phyloP scores from a whole-genome alignment of 1,140 invertebrate species.

The Littorina saxatilis region DNA sequence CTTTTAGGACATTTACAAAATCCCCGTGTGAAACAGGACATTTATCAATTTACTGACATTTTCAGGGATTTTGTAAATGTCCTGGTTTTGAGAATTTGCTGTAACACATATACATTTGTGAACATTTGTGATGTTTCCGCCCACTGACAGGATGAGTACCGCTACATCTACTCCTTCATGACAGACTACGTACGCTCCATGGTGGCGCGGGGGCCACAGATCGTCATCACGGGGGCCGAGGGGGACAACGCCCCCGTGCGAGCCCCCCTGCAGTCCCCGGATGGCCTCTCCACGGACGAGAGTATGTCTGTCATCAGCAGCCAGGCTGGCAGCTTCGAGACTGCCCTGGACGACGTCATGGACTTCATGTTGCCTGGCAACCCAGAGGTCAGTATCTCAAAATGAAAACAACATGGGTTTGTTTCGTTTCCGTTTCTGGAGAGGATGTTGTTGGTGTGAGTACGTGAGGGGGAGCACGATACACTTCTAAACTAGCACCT shows the following conservation, averaged over 20 bases:
- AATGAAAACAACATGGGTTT: too few relatives aligned
- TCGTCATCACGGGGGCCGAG: constrained; percentile 41
- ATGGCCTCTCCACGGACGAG: constrained; percentile 32
- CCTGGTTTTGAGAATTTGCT: too few relatives aligned
- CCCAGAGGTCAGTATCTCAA: too few relatives aligned
- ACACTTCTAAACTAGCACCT: too few relatives aligned
- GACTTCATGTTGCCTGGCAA: constrained; percentile 29
- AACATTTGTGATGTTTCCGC: too few relatives aligned
- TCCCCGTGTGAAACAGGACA: too few relatives aligned
- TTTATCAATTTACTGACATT: too few relatives aligned
- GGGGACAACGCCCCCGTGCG: constrained; percentile 26
- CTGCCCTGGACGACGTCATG: constrained; percentile 42
- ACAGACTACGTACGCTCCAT: constrained; percentile 41
- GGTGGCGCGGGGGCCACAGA: constrained; percentile 32
- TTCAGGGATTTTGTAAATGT: too few relatives aligned
- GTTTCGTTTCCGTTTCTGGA: too few relatives aligned
- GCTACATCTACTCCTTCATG: constrained; percentile 55
- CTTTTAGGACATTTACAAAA: too few relatives aligned
- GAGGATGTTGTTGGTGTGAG: neutral
- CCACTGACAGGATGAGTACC: constrained; percentile 55
- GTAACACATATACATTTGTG: too few relatives aligned
- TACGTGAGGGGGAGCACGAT: too few relatives aligned
- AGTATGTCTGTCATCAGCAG: constrained; percentile 33
- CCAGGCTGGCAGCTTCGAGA: constrained; percentile 40
- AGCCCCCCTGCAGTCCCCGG: neutral